phyloP scores from a whole-genome alignment of 2,113 vertebrate genomes.

The Actenoides hombroni region DNA sequence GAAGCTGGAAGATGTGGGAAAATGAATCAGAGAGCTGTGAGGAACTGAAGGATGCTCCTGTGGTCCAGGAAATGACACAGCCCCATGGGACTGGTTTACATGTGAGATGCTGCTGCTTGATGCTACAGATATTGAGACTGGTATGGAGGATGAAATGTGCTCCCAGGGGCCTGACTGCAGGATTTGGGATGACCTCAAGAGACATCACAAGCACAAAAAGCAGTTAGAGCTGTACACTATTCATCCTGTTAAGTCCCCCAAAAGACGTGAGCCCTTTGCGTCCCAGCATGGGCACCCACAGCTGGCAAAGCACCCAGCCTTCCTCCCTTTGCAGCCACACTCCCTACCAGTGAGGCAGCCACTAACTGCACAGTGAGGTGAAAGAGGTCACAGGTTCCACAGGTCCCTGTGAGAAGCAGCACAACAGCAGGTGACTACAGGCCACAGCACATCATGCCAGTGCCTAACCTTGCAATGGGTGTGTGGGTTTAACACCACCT shows the following conservation, averaged over 20 bases:
- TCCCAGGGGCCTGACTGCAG: not conserved
- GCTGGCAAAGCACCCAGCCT: not conserved
- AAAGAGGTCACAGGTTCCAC: not conserved
- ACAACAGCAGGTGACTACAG: not conserved
- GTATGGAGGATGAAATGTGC: fast-evolving
- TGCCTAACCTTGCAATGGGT: fast-evolving
- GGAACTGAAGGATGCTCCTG: not conserved
- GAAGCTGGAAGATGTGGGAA: not conserved
- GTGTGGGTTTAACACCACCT: not conserved
- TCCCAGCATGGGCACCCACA: not conserved
- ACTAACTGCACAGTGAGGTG: fast-evolving
- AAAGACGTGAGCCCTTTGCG: not conserved
- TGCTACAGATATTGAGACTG: too few relatives aligned
- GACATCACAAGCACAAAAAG: not conserved
- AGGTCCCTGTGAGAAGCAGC: not conserved
- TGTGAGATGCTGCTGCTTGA: not conserved
- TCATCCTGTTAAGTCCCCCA: not conserved
- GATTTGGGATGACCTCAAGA: not conserved
- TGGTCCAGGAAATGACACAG: not conserved
- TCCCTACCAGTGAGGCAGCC: not conserved
- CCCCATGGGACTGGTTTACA: not conserved
- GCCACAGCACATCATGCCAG: not conserved
- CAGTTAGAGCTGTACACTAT: not conserved
- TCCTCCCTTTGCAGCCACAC: not conserved
- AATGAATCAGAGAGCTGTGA: not conserved